Evolutionary conservation across 2,797 vertebrate species (phyloP).

Genomic region (Glyptemys insculpta): DNA sequence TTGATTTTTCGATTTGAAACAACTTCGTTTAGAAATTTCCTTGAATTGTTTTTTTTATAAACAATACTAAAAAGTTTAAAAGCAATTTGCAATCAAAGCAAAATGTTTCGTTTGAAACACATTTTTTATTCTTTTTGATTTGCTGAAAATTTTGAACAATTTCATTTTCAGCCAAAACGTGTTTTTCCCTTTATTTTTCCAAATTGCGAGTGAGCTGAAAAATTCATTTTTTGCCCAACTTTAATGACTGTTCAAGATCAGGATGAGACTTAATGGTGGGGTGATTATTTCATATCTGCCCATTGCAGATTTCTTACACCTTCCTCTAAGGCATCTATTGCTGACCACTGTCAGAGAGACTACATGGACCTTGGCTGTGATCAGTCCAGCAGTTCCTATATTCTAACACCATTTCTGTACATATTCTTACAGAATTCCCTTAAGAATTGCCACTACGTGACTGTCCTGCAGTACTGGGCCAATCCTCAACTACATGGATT

Average conservation of each 20-base stretch:
- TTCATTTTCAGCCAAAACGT: not conserved
- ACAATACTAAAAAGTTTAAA: not conserved
- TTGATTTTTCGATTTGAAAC: not conserved
- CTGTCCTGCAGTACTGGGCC: too few species aligned
- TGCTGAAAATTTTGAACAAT: not conserved
- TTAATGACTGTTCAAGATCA: not conserved
- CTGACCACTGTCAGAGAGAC: too few species aligned
- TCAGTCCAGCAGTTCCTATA: too few species aligned
- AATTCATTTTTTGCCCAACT: not conserved
- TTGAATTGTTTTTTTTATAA: not conserved
- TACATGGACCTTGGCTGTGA: too few species aligned
- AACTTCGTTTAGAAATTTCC: not conserved
- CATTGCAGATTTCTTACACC: not conserved
- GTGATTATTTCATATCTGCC: not conserved
- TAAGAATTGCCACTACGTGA: too few species aligned
- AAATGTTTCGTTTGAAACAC: not conserved
- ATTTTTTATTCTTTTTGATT: not conserved
- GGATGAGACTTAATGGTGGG: not conserved
- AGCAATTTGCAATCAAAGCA: not conserved
- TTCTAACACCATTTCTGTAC: too few species aligned
- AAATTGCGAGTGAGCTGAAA: not conserved
- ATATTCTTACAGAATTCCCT: too few species aligned
- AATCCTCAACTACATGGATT: too few species aligned
- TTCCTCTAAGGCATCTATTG: too few species aligned
- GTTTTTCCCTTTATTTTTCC: not conserved